Conservation (phyloP, 2,113 vertebrate genomes). For the Eptatretus burgeri region DNA sequence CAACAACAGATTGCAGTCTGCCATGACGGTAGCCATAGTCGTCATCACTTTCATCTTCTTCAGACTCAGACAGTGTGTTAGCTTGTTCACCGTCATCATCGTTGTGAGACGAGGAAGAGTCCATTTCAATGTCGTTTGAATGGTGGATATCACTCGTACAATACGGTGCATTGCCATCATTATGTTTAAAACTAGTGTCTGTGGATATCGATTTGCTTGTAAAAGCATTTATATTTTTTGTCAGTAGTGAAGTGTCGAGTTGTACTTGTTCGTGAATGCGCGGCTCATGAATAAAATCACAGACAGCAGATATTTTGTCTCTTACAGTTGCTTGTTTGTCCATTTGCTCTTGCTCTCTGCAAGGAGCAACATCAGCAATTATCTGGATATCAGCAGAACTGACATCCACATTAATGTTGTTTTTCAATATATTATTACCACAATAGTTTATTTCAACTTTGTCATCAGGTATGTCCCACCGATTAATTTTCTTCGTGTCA, state of each 20-base stretch:
- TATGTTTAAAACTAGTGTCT: background rate
- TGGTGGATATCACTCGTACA: background rate
- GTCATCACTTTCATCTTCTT: constrained; percentile 6
- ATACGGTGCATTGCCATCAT: background rate
- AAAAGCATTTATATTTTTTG: background rate
- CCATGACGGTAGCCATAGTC: background rate
- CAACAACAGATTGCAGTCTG: constrained; percentile 3
- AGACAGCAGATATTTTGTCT: background rate
- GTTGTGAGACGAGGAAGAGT: background rate
- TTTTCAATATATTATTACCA: background rate
- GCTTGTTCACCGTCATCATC: background rate
- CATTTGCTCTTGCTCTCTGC: background rate
- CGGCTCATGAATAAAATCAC: constrained; percentile 2
- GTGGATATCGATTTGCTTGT: background rate
- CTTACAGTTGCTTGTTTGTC: background rate
- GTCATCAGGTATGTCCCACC: background rate
- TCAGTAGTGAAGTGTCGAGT: background rate
- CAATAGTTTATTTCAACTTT: background rate
- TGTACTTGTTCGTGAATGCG: background rate
- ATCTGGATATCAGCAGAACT: background rate
- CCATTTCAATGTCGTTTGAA: background rate
- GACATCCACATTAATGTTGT: background rate
- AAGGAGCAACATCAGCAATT: background rate
- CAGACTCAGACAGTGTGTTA: background rate
- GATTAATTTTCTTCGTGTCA: too few species aligned